These are phyloP conservation scores for Drosophila barbarae DNA, from an alignment of 2,888 invertebrate species.

Conservation along the genomic window DNA sequence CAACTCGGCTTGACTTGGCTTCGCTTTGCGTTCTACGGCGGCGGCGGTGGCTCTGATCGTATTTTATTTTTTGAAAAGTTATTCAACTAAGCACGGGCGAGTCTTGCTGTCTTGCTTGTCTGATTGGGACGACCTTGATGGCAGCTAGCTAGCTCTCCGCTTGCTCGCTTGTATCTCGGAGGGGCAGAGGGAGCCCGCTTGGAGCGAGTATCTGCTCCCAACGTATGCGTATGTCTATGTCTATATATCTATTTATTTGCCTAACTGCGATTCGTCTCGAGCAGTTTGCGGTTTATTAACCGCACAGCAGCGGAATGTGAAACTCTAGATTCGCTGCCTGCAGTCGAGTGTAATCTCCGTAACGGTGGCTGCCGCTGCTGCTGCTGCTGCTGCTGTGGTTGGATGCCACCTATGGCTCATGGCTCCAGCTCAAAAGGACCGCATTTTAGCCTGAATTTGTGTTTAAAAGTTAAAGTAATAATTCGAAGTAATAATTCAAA, in stretches of 20 bases:
- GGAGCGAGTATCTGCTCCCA: constrained; percentile 22
- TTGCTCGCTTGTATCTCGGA: constrained; percentile 5
- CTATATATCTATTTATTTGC: constrained; percentile 11
- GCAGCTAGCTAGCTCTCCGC: not conserved
- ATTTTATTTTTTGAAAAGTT: constrained; percentile 43
- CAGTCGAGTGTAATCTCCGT: constrained; percentile 17
- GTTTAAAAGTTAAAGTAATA: not conserved
- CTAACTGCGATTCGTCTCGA: constrained; percentile 14
- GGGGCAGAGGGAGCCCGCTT: constrained; percentile 8
- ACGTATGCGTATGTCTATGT: constrained; percentile 19
- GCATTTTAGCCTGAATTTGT: not conserved
- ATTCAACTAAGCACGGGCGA: constrained; percentile 48
- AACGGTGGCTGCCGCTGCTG: constrained; percentile 4
- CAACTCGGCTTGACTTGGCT: not conserved
- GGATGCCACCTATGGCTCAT: not conserved
- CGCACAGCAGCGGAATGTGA: constrained; percentile 33
- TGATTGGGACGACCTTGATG: constrained; percentile 51
- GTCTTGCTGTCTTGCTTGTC: constrained; percentile 27
- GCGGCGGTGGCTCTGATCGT: constrained; percentile 11
- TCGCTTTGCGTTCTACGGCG: constrained; percentile 19
- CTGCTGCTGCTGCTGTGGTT: constrained; percentile 4
- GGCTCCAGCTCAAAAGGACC: not conserved
- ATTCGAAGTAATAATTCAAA: not conserved
- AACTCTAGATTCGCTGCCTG: constrained; percentile 14
- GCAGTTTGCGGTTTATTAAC: constrained; percentile 46